A percentile compares a stretch with the other conserved stretches of the same genome.
Evolutionary conservation across 2,113 vertebrate genomes (phyloP).

Genomic region (Halcyon senegalensis): DNA sequence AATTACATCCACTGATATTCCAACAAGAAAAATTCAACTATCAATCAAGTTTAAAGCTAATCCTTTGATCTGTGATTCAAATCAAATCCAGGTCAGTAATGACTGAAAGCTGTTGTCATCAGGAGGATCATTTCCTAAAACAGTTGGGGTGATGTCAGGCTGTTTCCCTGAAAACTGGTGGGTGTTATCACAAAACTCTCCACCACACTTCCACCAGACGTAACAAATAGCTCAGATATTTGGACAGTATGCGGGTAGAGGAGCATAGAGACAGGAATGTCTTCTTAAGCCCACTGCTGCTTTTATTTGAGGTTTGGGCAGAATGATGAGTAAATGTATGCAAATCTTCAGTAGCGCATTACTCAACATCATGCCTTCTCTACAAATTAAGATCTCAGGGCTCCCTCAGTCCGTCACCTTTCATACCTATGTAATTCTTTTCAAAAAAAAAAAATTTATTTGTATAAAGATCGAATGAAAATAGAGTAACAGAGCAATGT

Average conservation of each 20-base stretch:
- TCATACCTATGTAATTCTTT: background rate
- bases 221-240: background rate
- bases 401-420: background rate
- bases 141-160: background rate
- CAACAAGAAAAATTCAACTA: background rate
- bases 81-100: background rate
- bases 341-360: background rate
- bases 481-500: background rate
- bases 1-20: background rate
- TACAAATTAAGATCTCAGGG: background rate
- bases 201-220: background rate
- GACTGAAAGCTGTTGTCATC: background rate
- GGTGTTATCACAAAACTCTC: background rate
- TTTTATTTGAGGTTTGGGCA: background rate
- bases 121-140: background rate
- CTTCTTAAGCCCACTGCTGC: background rate
- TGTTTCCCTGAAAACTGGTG: background rate
- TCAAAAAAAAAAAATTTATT: background rate
- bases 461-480: background rate
- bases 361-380: accelerated
- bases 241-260: background rate
- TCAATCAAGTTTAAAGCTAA: background rate
- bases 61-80: background rate
- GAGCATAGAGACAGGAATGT: background rate
- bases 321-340: background rate